These are phyloP conservation scores for Listronotus bonariensis DNA, from an alignment of 1,140 invertebrate genomes.

Conservation along the genomic window DNA sequence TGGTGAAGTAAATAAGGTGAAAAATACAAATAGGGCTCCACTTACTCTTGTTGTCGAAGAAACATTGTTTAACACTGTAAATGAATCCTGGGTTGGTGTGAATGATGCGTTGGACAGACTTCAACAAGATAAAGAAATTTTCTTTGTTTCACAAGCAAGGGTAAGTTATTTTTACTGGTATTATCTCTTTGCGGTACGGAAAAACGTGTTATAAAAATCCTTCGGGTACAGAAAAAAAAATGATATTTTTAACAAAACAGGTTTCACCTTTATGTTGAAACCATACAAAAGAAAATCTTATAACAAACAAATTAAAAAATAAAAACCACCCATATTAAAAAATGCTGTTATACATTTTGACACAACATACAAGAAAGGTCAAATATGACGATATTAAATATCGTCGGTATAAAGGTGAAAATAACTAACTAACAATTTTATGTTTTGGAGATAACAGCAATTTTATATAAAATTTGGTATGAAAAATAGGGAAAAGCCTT, in stretches of 20 bases:
- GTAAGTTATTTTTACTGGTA: slow-evolving; percentile 23
- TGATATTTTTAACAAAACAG: slow-evolving; percentile 8
- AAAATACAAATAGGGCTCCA: slow-evolving; percentile 36
- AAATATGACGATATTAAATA: too few relatives aligned
- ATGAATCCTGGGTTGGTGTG: slow-evolving; percentile 37
- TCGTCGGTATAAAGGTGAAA: too few relatives aligned
- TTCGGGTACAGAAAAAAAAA: background rate
- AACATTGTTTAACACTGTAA: slow-evolving; percentile 35
- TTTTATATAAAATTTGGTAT: too few relatives aligned
- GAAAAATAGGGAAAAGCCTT: too few relatives aligned
- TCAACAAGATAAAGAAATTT: slow-evolving; percentile 34
- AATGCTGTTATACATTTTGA: too few relatives aligned
- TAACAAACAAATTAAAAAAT: too few relatives aligned
- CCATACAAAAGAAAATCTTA: too few relatives aligned
- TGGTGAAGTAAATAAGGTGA: slow-evolving; percentile 33
- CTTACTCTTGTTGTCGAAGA: slow-evolving; percentile 41
- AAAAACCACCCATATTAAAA: too few relatives aligned
- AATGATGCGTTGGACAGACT: slow-evolving; percentile 39
- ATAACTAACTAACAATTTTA: too few relatives aligned
- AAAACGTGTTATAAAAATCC: background rate
- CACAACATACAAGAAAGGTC: too few relatives aligned
- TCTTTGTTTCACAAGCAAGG: slow-evolving; percentile 41
- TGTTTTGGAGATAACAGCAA: too few relatives aligned
- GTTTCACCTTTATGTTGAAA: too few relatives aligned
- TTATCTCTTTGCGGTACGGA: background rate